Conservation (phyloP, 2,113 vertebrate genomes). For the Gopherus evgoodei region DNA sequence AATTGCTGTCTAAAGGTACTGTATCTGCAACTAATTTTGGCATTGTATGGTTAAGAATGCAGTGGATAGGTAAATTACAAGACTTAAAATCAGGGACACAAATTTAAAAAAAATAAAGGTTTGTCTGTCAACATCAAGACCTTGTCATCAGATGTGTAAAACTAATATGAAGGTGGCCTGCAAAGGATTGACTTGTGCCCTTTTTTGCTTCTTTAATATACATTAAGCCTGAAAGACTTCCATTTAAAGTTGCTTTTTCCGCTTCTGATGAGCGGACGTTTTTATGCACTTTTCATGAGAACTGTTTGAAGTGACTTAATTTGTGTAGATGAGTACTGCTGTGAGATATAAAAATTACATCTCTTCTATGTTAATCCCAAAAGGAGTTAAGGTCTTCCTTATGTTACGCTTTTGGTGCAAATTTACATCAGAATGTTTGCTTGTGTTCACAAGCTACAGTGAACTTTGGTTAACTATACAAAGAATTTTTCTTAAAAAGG, state of each 20-base stretch:
- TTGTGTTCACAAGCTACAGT: neutral
- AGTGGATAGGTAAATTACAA: fast-evolving
- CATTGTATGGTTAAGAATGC: neutral
- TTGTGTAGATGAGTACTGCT: neutral
- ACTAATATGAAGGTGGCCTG: neutral
- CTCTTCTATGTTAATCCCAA: neutral
- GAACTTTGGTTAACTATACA: neutral
- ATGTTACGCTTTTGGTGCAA: neutral
- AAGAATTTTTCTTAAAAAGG: neutral
- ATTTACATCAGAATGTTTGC: neutral
- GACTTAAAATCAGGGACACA: neutral
- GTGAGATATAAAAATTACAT: neutral
- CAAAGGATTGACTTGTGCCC: neutral
- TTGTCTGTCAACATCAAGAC: neutral
- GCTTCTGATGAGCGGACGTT: neutral
- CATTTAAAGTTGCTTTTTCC: neutral
- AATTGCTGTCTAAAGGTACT: fast-evolving
- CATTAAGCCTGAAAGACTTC: neutral
- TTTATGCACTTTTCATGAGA: neutral
- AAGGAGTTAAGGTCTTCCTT: neutral
- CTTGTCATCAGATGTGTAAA: neutral
- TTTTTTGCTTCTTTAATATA: fast-evolving
- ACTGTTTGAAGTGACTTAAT: neutral
- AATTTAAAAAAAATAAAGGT: neutral
- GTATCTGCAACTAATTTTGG: neutral